Evolutionary conservation across 2,888 invertebrate species (phyloP), one percentile per base, ranked within the genome.

Genomic region (Cerceris rybyensis): DNA sequence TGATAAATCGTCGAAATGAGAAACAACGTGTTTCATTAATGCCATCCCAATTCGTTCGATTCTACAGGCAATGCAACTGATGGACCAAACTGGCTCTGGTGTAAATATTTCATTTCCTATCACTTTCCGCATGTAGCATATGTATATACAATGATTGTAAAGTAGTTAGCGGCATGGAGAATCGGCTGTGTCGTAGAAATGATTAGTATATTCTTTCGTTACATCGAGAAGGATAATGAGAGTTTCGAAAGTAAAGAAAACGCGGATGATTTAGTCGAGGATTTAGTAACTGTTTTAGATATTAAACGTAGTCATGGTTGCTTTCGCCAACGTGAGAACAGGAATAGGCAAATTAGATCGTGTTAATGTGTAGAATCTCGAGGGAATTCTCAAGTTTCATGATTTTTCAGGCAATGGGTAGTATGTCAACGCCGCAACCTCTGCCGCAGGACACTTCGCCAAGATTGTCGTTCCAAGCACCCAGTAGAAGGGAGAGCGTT

Each of bases 81-180:
- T 97, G 97, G 97, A 96, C 94, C 96, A 96, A 95, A 95, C 96
- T 94, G 96, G 97, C 95, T 95, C 95, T 94, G 96, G 96, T 95
- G 96, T 97, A 97, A 97, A 96, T 96, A 96, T 96, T 82, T 78
- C 28, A 28, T 28, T 64, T 43, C 61, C 65, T 52, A 76, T 69
- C 66, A 80, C 58, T 81, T 74, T 80, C 64, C 77, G 80, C 80
- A 80, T 71, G 69, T 70, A 71, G 61, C 68, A 65, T 75, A 59
- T 42, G 46, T 49, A 73, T 65, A 61, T 54, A 9, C 2, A 39
- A n/a, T 63, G 50, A 46, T 75, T 83, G 61, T 73, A 63, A 78
- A 46, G 78, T 84, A 82, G 82, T 73, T 82, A 78, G 70, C 60
- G 67, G 75, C 77, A 76, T 80, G 80, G 68, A 69, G 59, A 70